A percentile compares a stretch with the other conserved stretches of the same genome.
These are phyloP conservation scores for Saguinus midas DNA, from an alignment of 2,113 vertebrate species.

Conservation along the genomic window DNA sequence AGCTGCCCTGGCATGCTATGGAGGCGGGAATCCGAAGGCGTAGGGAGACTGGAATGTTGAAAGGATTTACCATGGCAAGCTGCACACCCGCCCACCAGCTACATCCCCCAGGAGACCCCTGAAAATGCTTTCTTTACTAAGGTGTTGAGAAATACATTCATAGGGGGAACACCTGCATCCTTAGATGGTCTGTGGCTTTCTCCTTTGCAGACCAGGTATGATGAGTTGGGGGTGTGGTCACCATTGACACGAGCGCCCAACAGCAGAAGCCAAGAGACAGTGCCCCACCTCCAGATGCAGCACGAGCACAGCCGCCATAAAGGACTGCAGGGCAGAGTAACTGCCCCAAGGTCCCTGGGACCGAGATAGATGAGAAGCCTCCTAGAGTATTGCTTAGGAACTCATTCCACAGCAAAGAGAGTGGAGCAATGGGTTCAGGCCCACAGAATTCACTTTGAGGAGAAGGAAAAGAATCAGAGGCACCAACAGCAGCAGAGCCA, in stretches of 20 bases:
- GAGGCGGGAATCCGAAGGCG: neutral
- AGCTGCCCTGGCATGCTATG: neutral
- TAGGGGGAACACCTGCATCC: neutral
- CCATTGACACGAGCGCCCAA: neutral
- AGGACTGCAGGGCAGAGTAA: fast-evolving
- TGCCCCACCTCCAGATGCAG: neutral
- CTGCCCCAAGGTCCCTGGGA: neutral
- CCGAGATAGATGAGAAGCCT: neutral
- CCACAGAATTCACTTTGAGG: no score
- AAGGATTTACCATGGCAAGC: neutral
- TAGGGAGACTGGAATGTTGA: neutral
- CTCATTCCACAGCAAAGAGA: neutral
- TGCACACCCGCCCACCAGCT: neutral
- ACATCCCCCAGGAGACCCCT: neutral
- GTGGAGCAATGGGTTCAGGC: neutral
- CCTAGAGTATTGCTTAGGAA: fast-evolving
- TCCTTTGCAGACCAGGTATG: neutral
- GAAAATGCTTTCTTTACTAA: neutral
- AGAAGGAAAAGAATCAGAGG: neutral
- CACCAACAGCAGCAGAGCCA: neutral
- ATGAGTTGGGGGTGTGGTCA: neutral
- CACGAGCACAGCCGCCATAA: fast-evolving
- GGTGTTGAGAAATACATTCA: neutral
- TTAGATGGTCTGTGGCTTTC: neutral
- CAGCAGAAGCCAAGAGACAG: neutral